phyloP scores from a whole-genome alignment of 2,797 vertebrate genomes.

The Apodemus agrarius region DNA sequence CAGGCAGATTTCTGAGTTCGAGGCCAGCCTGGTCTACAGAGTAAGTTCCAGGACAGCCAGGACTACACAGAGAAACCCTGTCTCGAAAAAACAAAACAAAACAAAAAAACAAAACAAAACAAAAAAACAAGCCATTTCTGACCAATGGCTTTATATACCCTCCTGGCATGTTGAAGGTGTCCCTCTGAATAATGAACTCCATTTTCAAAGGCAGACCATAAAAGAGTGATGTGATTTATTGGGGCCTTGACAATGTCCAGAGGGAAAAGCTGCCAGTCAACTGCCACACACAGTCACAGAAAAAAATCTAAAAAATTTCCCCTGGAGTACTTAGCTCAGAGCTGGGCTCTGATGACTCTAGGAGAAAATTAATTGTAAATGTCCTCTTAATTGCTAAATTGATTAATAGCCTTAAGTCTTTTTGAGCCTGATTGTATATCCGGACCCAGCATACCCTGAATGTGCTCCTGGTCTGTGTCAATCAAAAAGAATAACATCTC shows the following conservation, averaged over 20 bases:
- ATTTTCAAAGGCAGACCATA: constrained; percentile 17
- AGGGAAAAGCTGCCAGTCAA: constrained; percentile 9
- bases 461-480: background rate
- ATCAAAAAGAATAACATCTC: background rate
- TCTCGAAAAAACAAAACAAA: too few species aligned
- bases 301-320: constrained; percentile 52
- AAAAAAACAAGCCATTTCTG: too few species aligned
- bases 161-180: background rate
- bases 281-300: background rate
- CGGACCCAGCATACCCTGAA: background rate
- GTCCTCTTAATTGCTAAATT: background rate
- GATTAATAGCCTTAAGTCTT: constrained; percentile 17
- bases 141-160: background rate
- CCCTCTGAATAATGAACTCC: background rate
- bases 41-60: too few species aligned
- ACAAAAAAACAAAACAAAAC: too few species aligned
- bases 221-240: constrained; percentile 33
- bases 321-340: constrained; percentile 6
- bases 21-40: too few species aligned
- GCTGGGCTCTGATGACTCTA: background rate
- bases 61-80: too few species aligned
- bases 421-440: background rate
- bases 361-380: constrained; percentile 41
- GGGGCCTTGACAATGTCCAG: constrained; percentile 32
- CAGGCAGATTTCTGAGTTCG: too few species aligned